A percentile compares a stretch with the other conserved stretches of the same genome.
Conservation (phyloP, 2,797 vertebrate species). For the Heteromormyrus szaboi region DNA sequence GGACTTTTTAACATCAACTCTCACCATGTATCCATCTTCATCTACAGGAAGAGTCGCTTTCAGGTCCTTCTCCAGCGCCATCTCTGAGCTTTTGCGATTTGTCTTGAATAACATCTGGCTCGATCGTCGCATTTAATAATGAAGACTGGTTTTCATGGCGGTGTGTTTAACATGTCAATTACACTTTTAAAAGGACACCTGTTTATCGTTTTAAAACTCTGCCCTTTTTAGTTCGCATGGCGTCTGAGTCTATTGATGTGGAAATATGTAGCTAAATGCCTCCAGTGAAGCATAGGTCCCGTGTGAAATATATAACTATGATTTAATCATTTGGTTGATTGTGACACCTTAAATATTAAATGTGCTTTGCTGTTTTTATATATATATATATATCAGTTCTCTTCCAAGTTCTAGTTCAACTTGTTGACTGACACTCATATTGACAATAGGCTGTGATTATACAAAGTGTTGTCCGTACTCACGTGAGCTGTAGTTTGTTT, state of each 20-base stretch:
- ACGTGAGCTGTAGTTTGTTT: not conserved
- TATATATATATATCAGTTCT: not conserved
- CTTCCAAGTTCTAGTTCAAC: not conserved
- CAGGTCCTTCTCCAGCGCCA: constrained; percentile 18
- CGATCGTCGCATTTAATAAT: constrained; percentile 21
- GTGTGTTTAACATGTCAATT: constrained; percentile 28
- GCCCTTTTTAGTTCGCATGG: not conserved
- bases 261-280: not conserved
- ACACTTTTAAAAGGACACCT: not conserved
- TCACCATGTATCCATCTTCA: not conserved
- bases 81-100: constrained; percentile 3
- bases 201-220: not conserved
- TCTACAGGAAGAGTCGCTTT: not conserved
- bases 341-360: not conserved
- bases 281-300: not conserved
- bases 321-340: not conserved
- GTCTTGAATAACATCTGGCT: constrained; percentile 14
- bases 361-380: not conserved
- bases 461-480: not conserved
- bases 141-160: not conserved
- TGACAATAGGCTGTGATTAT: not conserved
- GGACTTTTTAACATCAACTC: not conserved
- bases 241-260: not conserved
- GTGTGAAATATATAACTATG: not conserved
- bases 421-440: not conserved